Percentiles rank a stretch among this genome's conserved stretches.
phyloP scores from a whole-genome alignment of 2,888 invertebrate genomes.

The Merodon equestris region DNA sequence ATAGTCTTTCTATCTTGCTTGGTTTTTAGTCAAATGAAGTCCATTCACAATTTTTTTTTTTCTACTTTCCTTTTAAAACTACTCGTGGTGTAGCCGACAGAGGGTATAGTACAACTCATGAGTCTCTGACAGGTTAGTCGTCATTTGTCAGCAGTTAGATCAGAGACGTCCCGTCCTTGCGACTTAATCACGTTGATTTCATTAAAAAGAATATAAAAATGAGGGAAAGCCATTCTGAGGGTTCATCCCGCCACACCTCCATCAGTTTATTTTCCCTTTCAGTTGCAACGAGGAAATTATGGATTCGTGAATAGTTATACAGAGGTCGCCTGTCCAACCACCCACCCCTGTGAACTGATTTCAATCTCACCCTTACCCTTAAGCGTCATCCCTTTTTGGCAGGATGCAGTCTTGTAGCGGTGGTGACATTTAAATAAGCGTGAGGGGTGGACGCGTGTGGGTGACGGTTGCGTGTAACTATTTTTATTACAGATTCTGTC shows the following conservation, averaged over 20 bases:
- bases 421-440: slow-evolving; percentile 31
- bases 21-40: slow-evolving; percentile 59
- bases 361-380: slow-evolving; percentile 46
- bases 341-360: slow-evolving; percentile 39
- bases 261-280: no score
- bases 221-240: slow-evolving; percentile 8
- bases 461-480: slow-evolving; percentile 37
- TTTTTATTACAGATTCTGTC: slow-evolving; percentile 59
- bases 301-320: no score
- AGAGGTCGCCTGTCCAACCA: no score
- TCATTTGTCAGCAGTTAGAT: slow-evolving; percentile 33
- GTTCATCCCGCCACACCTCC: slow-evolving; percentile 17
- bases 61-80: slow-evolving; percentile 14
- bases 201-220: slow-evolving; percentile 1
- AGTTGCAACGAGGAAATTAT: no score
- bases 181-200: slow-evolving; percentile 59
- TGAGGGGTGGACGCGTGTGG: slow-evolving; percentile 39
- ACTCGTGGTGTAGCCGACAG: slow-evolving; percentile 5
- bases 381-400: slow-evolving; percentile 4
- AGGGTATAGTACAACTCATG: no score
- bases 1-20: slow-evolving; percentile 14
- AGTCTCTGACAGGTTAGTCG: slow-evolving; percentile 40
- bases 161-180: slow-evolving; percentile 36
- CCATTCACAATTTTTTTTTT: slow-evolving; percentile 7
- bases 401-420: slow-evolving; percentile 34